These are phyloP conservation scores for Vanessa cardui DNA, from an alignment of 2,888 invertebrate species.

Conservation along the genomic window DNA sequence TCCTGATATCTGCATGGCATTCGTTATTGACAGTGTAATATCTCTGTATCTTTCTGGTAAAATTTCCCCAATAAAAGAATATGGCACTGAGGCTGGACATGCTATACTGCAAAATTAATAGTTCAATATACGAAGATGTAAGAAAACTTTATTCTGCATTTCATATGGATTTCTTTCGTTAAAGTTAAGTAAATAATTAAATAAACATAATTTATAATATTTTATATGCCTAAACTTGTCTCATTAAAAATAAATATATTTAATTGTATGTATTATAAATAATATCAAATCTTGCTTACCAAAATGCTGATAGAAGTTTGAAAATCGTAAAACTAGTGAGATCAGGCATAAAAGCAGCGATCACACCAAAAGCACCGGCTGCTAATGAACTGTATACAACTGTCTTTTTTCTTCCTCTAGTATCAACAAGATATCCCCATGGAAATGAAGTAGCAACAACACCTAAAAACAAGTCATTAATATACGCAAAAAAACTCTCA, in stretches of 20 bases:
- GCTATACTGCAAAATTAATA: constrained; percentile 61
- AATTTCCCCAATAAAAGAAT: constrained; percentile 74
- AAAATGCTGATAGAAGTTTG: constrained; percentile 82
- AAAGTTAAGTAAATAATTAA: no score
- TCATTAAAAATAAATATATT: no score
- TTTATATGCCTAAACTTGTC: no score
- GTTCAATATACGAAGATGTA: background rate
- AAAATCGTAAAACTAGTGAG: constrained; percentile 84
- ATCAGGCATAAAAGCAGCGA: constrained; percentile 84
- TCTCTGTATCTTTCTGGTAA: constrained; percentile 68
- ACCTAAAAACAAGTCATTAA: constrained; percentile 61
- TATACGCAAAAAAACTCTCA: background rate
- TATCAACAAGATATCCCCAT: constrained; percentile 91
- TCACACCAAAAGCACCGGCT: constrained; percentile 73
- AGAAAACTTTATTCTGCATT: no score
- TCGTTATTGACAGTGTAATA: constrained; percentile 65
- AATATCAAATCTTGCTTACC: constrained; percentile 57
- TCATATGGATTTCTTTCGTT: no score
- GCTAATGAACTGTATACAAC: constrained; percentile 66
- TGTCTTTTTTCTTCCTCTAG: constrained; percentile 85
- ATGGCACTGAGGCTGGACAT: constrained; percentile 71
- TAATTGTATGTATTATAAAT: no score
- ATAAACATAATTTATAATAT: no score
- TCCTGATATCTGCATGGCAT: constrained; percentile 70
- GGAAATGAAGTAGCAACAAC: constrained; percentile 88